Conservation (phyloP, 2,797 vertebrate genomes). For the Spinus pinus region DNA sequence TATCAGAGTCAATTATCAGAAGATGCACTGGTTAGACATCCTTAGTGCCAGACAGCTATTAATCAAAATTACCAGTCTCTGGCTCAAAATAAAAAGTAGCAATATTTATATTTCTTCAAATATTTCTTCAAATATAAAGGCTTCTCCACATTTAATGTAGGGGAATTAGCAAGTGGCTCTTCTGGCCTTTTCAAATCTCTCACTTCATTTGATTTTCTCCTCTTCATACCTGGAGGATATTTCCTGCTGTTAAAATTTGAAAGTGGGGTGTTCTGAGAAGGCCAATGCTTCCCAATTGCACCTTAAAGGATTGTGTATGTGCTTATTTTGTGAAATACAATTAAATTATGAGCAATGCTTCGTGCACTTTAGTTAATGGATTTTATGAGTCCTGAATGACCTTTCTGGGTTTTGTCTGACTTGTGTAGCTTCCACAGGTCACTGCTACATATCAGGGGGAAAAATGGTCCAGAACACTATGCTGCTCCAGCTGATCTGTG, state of each 20-base stretch:
- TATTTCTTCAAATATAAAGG: too few species aligned
- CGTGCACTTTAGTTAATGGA: background rate
- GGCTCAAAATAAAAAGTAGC: background rate
- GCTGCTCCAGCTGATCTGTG: background rate
- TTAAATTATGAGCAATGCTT: background rate
- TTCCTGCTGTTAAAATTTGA: background rate
- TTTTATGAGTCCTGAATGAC: slow-evolving; percentile 30
- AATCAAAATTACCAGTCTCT: slow-evolving; percentile 6
- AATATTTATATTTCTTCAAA: background rate
- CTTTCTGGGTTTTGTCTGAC: background rate
- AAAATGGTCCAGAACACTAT: background rate
- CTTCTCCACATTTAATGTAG: background rate
- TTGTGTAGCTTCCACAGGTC: background rate
- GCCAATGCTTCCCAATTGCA: background rate
- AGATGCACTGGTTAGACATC: background rate
- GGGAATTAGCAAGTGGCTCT: background rate
- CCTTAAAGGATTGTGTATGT: background rate
- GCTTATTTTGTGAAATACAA: slow-evolving; percentile 10
- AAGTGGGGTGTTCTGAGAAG: background rate
- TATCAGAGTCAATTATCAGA: background rate
- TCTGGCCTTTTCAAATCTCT: background rate
- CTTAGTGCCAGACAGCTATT: background rate
- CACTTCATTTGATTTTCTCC: slow-evolving; percentile 3
- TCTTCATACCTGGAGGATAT: background rate
- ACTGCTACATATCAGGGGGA: background rate